Evolutionary conservation across 2,888 invertebrate genomes (phyloP).

Genomic region (Caenorhabditis sinica): DNA sequence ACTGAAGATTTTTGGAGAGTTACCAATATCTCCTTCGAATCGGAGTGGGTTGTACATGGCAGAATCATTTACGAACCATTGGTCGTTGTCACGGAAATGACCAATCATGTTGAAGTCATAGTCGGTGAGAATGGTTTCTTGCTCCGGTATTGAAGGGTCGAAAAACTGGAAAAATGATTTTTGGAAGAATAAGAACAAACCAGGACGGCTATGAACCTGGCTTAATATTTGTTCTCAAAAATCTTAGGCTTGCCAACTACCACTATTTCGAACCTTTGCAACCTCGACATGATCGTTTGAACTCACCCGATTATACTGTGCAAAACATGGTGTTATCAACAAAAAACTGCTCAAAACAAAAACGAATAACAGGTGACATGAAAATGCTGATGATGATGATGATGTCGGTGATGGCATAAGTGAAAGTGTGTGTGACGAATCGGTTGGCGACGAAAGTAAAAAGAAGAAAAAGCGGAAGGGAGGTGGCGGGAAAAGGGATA

Average conservation of each 20-base stretch:
- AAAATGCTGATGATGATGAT: slow-evolving; percentile 33
- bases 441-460: slow-evolving; percentile 54
- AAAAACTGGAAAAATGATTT: slow-evolving; percentile 77
- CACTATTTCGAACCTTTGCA: too few species aligned
- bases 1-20: neutral
- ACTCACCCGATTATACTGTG: slow-evolving; percentile 51
- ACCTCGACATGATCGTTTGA: neutral
- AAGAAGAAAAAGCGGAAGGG: slow-evolving; percentile 23
- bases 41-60: slow-evolving; percentile 81
- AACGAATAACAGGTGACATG: slow-evolving; percentile 28
- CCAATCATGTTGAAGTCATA: slow-evolving; percentile 76
- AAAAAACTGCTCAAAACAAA: slow-evolving; percentile 21
- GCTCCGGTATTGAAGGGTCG: slow-evolving; percentile 79
- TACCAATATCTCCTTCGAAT: slow-evolving; percentile 83
- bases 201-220: too few species aligned
- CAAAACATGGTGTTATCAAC: slow-evolving; percentile 15
- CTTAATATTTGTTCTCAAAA: too few species aligned
- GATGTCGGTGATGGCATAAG: slow-evolving; percentile 65
- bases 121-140: slow-evolving; percentile 78
- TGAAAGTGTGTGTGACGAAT: slow-evolving; percentile 68
- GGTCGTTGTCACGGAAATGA: slow-evolving; percentile 57
- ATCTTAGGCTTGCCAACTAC: too few species aligned
- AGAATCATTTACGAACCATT: slow-evolving; percentile 76
- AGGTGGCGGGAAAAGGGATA: neutral
- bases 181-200: neutral